Evolutionary conservation across 2,888 invertebrate species (phyloP), one percentile per base, ranked within the genome.

Genomic region (Tenodera sinensis): DNA sequence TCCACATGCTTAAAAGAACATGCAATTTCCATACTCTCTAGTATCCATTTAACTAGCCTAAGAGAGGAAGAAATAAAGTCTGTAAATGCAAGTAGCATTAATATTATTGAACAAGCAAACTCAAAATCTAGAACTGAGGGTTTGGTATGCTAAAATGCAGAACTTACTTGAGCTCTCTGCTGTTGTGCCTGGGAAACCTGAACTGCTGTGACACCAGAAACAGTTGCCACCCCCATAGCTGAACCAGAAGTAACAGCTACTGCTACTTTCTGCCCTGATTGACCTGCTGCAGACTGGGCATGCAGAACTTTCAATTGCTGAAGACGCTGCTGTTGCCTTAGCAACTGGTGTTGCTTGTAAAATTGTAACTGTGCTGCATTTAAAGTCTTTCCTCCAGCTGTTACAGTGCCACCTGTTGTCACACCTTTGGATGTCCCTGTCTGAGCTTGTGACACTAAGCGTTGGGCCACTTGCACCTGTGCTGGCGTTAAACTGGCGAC

Each of bases 331-430:
- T 90, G 93, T 90, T 93, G 93, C 25, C 90, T 92, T 82, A 92
- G 92, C 87, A 91, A 92, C 92, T 89, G 92, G 91, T 95, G 95
- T 92, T 96, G 96, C n/a, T 96, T 94, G 91, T 96, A 95, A 91
- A 96, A 94, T 91, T 96, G 95, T 89, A 95, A 91, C 91, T 95
- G 95, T 0, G 94, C 94, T 4, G 94, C 94, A 30, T 94, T 94
- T 30, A 95, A 92, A 8, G 94, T 93, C 92, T 95, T 95, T 83
- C 93, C 94, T 89, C 95, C 94, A 82, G 95, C 93, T 8, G 94
- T 93, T 90, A 94, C 93, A 82, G 94, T 94, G 0, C 94, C 94
- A 3, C 20, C 20, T 20, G 94, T 94, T 7, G 94, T 93, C 25
- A 93, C 91, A 4, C 94, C 94, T 3, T 71, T 71, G 2, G 94